phyloP scores from a whole-genome alignment of 1,140 invertebrate genomes.

The Cyphomyrmex costatus region DNA sequence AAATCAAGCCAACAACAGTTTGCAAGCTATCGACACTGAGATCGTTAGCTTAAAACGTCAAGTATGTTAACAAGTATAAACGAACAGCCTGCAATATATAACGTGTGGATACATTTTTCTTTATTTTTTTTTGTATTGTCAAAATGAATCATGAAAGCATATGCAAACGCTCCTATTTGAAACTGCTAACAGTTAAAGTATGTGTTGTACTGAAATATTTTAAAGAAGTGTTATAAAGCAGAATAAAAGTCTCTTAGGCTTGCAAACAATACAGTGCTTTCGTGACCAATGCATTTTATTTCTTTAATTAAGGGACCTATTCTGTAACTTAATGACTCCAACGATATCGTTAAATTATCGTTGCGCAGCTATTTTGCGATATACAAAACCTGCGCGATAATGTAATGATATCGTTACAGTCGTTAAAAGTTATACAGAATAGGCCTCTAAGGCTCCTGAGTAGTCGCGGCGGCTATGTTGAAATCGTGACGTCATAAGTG shows the following conservation, averaged over 20 bases:
- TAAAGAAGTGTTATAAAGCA: conserved; percentile 13
- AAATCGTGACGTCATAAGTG: no score
- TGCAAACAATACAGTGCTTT: background rate
- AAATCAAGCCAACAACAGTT: conserved; percentile 93
- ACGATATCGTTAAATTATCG: no score
- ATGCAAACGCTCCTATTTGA: background rate
- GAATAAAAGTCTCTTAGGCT: background rate
- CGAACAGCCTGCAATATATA: conserved; percentile 45
- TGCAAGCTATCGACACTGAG: conserved; percentile 97
- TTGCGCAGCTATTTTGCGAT: no score
- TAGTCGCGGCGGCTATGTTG: no score
- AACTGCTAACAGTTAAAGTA: conserved; percentile 7
- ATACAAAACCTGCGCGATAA: no score
- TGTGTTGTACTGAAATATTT: background rate
- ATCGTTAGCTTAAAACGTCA: conserved; percentile 97
- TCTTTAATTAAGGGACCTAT: no score
- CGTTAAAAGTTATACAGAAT: no score
- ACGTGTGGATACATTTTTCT: conserved; percentile 87
- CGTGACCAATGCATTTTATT: conserved; percentile 15
- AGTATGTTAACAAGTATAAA: conserved; percentile 89
- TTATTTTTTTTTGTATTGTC: background rate
- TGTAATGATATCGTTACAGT: no score
- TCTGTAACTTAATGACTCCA: no score
- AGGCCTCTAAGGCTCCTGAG: no score
- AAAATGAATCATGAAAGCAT: conserved; percentile 25